Conservation (phyloP, 2,797 vertebrate species). For the Crenichthys baileyi region DNA sequence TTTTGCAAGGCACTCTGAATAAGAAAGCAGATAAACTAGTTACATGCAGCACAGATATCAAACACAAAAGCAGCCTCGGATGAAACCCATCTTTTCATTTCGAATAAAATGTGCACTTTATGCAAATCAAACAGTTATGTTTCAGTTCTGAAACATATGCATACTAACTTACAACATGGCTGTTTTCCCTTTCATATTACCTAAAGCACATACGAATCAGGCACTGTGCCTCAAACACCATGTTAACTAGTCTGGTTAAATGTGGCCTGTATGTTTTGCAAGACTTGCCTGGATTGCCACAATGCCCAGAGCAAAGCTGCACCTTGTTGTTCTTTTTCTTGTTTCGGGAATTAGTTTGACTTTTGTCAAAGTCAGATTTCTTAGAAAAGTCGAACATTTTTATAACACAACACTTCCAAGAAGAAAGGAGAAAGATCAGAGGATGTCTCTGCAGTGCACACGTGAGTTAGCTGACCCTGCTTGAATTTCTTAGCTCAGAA, state of each 20-base stretch:
- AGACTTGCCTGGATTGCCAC: not conserved
- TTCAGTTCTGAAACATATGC: no score
- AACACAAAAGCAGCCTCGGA: no score
- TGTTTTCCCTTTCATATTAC: no score
- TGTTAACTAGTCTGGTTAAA: not conserved
- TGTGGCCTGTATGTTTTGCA: not conserved
- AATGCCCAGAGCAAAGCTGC: not conserved
- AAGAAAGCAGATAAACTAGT: no score
- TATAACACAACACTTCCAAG: slow-evolving; percentile 11
- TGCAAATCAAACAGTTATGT: no score
- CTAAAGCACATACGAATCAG: not conserved
- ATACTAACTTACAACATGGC: no score
- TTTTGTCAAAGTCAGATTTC: slow-evolving; percentile 1
- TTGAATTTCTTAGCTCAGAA: not conserved
- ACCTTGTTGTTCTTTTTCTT: not conserved
- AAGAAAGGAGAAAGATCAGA: slow-evolving; percentile 3
- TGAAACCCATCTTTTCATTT: no score
- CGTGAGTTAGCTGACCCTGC: not conserved
- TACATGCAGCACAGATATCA: no score
- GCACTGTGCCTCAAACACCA: not conserved
- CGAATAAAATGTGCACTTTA: no score
- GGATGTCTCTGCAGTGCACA: not conserved
- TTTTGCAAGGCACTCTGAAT: no score
- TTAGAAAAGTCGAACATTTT: slow-evolving; percentile 11
- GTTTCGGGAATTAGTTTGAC: slow-evolving; percentile 2